These are phyloP conservation scores for Strix uralensis DNA, from an alignment of 2,113 vertebrate genomes.

Conservation along the genomic window DNA sequence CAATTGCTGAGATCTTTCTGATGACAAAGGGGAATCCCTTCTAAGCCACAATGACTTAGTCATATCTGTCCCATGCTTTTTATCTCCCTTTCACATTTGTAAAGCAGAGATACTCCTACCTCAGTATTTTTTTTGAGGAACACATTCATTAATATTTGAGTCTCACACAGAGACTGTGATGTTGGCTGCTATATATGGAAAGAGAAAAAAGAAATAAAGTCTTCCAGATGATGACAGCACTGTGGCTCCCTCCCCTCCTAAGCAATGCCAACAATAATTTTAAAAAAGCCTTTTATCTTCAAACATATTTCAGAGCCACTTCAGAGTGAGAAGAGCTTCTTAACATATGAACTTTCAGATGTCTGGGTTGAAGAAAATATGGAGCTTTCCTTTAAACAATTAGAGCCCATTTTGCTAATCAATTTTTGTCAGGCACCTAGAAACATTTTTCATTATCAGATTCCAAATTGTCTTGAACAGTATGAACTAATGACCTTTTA, in stretches of 20 bases:
- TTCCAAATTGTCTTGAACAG: constrained; percentile 18
- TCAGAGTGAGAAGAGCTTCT: not conserved
- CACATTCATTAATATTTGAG: not conserved
- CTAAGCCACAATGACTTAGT: not conserved
- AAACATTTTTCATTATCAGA: constrained; percentile 7
- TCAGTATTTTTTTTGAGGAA: not conserved
- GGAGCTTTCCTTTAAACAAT: constrained; percentile 32
- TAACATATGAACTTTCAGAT: not conserved
- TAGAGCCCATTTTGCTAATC: not conserved
- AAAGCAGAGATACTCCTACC: not conserved
- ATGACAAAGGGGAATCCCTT: not conserved
- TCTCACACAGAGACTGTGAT: not conserved
- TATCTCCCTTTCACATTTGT: not conserved
- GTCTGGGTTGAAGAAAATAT: not conserved
- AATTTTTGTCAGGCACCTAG: constrained; percentile 3
- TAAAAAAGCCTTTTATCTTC: constrained; percentile 41
- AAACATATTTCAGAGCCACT: not conserved
- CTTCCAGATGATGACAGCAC: constrained; percentile 7
- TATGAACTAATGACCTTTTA: constrained; percentile 34
- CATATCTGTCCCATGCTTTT: not conserved
- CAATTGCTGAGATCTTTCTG: not conserved
- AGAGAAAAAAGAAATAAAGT: constrained; percentile 10
- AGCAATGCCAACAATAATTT: constrained; percentile 37
- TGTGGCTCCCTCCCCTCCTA: not conserved
- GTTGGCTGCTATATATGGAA: not conserved